These are phyloP conservation scores for Noctuana brunneofusca DNA, from an alignment of 2,888 invertebrate species.

Conservation along the genomic window DNA sequence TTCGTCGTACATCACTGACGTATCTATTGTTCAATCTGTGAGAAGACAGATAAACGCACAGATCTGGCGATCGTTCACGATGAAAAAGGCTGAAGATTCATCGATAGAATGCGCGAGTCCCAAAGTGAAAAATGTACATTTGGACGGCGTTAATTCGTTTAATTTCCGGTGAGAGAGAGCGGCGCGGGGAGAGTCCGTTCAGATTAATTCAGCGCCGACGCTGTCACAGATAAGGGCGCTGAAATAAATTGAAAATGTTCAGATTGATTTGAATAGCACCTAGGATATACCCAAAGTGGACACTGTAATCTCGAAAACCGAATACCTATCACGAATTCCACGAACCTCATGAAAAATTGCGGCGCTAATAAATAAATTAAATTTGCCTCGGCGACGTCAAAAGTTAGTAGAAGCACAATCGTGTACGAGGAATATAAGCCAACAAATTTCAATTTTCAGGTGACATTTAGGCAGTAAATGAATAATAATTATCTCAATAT, in stretches of 20 bases:
- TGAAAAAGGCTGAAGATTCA: conserved; percentile 79
- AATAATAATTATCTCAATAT: conserved; percentile 36
- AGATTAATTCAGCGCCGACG: conserved; percentile 81
- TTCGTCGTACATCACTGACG: conserved; percentile 78
- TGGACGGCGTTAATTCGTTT: conserved; percentile 84
- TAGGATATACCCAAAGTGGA: conserved; percentile 72
- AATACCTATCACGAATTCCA: conserved; percentile 53
- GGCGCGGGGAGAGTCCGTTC: conserved; percentile 66
- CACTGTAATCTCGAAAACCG: conserved; percentile 39
- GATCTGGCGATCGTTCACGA: conserved; percentile 72
- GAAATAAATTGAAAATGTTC: conserved; percentile 84
- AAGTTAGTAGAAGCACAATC: conserved; percentile 54
- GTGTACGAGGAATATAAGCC: conserved; percentile 37
- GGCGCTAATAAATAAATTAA: conserved; percentile 66
- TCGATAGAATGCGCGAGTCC: conserved; percentile 77
- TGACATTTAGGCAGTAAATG: conserved; percentile 44
- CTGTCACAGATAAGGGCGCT: conserved; percentile 81
- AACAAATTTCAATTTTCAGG: conserved; percentile 38
- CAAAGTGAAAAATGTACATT: conserved; percentile 83
- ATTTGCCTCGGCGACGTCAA: conserved; percentile 47
- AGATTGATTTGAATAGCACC: conserved; percentile 82
- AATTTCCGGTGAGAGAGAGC: conserved; percentile 79
- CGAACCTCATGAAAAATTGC: conserved; percentile 55
- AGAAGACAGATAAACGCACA: conserved; percentile 79
- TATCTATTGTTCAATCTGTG: conserved; percentile 81